phyloP scores from a whole-genome alignment of 2,797 vertebrate species.

The Falco columbarius region DNA sequence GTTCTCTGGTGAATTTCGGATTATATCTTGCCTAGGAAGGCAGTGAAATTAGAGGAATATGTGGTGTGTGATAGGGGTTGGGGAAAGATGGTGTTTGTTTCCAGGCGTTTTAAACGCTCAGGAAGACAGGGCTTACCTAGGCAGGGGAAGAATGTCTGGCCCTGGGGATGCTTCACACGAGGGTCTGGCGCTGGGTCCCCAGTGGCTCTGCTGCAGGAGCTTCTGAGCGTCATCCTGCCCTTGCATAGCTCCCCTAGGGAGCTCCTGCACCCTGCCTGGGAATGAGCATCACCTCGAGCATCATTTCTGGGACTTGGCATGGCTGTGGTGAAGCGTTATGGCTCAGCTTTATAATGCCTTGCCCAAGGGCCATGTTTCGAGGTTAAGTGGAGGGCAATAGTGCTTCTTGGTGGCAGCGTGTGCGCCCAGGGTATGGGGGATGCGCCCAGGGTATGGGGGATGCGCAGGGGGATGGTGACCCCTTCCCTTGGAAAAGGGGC shows the following conservation, averaged over 20 bases:
- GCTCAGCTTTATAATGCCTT: not conserved
- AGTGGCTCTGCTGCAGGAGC: not conserved
- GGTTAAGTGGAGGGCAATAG: not conserved
- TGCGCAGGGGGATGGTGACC: not conserved
- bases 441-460: not conserved
- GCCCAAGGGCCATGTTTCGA: rapidly evolving
- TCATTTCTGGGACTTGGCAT: not conserved
- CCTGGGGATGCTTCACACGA: not conserved
- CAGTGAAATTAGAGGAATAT: not conserved
- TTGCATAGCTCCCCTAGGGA: not conserved
- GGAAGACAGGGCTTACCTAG: not conserved
- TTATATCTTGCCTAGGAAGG: not conserved
- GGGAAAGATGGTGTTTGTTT: not conserved
- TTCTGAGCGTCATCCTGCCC: not conserved
- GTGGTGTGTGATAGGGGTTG: not conserved
- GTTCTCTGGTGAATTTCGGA: not conserved
- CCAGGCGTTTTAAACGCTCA: rapidly evolving
- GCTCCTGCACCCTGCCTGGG: not conserved
- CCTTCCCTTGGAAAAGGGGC: not conserved
- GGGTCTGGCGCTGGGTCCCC: not conserved
- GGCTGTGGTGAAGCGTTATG: not conserved
- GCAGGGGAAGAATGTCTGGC: not conserved
- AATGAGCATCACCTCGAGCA: not conserved
- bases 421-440: no score
- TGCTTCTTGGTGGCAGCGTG: not conserved